Percentiles rank a stretch among this genome's conserved stretches.
phyloP scores from a whole-genome alignment of 2,797 vertebrate genomes.

The Lophius americanus region DNA sequence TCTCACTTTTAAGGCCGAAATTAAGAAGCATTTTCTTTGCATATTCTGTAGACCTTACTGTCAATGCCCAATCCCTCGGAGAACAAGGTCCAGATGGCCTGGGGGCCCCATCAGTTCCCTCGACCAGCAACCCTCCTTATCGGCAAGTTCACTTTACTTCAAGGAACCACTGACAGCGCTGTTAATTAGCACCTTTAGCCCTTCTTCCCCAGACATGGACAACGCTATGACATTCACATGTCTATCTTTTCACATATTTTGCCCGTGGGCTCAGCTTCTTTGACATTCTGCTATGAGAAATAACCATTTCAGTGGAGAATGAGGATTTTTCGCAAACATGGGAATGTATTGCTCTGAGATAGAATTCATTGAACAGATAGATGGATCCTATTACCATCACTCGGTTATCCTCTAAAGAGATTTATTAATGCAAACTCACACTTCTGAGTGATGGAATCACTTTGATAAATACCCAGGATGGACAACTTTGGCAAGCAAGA shows the following conservation, averaged over 20 bases:
- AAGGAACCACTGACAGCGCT: constrained; percentile 82
- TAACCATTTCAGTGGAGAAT: neutral
- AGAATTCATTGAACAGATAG: neutral
- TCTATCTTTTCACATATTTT: constrained; percentile 25
- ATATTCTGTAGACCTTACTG: constrained; percentile 9
- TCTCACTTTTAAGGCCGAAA: constrained; percentile 4
- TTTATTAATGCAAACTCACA: too few relatives aligned
- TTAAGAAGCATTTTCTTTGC: constrained; percentile 1
- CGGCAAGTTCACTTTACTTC: constrained; percentile 80
- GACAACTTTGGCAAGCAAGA: neutral
- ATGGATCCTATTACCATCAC: neutral
- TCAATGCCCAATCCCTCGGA: constrained; percentile 38
- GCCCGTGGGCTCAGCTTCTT: neutral
- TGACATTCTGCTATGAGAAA: constrained; percentile 11
- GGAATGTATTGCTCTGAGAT: neutral
- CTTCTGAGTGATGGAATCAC: too few relatives aligned
- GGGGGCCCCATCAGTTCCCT: constrained; percentile 57
- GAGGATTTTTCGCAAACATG: neutral
- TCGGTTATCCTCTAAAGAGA: too few relatives aligned
- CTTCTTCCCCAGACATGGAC: constrained; percentile 47
- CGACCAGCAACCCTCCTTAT: constrained; percentile 76
- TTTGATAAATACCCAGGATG: neutral
- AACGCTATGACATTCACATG: constrained; percentile 38
- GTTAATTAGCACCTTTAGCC: constrained; percentile 81
- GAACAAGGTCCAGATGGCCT: constrained; percentile 81